Conservation (phyloP, 2,797 vertebrate species). For the Lateolabrax maculatus region DNA sequence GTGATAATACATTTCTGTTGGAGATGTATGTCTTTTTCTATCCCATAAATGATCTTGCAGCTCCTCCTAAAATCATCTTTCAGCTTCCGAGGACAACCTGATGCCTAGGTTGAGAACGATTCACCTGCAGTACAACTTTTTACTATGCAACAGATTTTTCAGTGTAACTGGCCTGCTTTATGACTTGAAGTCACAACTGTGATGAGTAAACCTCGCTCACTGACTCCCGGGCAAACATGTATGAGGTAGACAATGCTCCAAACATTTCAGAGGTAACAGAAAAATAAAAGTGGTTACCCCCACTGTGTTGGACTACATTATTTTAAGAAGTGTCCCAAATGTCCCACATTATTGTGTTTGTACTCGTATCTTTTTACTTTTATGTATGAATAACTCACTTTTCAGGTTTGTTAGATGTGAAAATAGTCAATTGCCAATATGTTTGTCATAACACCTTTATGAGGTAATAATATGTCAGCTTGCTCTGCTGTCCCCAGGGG, state of each 20-base stretch:
- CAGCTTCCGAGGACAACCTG: background rate
- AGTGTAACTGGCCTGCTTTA: background rate
- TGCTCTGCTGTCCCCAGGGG: background rate
- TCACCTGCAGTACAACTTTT: background rate
- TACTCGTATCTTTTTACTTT: no score
- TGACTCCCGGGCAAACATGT: no score
- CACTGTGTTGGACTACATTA: background rate
- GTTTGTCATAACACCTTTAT: background rate
- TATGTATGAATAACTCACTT: no score
- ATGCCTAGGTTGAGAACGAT: no score
- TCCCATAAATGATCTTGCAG: conserved; percentile 18
- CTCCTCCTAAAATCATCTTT: background rate
- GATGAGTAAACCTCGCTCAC: background rate
- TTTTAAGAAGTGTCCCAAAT: no score
- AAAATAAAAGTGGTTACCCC: background rate
- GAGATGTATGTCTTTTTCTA: conserved; percentile 23
- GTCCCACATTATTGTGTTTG: no score
- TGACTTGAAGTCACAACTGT: background rate
- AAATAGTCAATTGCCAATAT: background rate
- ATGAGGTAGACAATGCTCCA: background rate
- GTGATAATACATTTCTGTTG: conserved; percentile 35
- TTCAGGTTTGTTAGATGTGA: background rate
- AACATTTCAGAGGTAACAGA: background rate
- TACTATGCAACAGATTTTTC: background rate
- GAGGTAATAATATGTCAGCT: background rate